A percentile compares a stretch with the other conserved stretches of the same genome.
These are phyloP conservation scores for Drosophila dives DNA, from an alignment of 2,888 invertebrate genomes.

Conservation along the genomic window DNA sequence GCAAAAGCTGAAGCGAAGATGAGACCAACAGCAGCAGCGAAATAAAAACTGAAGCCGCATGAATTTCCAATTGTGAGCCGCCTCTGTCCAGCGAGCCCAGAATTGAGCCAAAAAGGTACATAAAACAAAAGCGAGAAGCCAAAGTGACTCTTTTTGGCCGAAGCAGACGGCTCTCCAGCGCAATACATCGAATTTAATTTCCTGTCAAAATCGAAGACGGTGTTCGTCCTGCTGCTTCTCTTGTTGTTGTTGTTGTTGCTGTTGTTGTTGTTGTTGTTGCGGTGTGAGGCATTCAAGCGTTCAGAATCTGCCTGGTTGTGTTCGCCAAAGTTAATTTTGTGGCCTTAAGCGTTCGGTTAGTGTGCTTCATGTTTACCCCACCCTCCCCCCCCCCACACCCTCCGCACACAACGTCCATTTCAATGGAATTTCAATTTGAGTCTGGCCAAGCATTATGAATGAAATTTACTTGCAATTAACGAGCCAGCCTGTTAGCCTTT, in stretches of 20 bases:
- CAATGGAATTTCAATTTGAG: conserved; percentile 65
- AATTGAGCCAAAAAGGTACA: conserved; percentile 41
- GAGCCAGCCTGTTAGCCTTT: conserved; percentile 5
- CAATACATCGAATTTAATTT: conserved; percentile 82
- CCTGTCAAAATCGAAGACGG: conserved; percentile 80
- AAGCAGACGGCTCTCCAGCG: conserved; percentile 39
- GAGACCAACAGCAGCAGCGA: conserved; percentile 39
- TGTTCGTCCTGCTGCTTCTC: conserved; percentile 15
- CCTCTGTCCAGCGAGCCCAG: conserved; percentile 27
- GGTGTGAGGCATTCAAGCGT: conserved; percentile 71
- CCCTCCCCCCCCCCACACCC: neutral
- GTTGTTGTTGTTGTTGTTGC: conserved; percentile 29
- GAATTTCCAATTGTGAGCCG: conserved; percentile 70
- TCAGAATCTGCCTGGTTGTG: conserved; percentile 56
- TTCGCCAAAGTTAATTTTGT: conserved; percentile 75
- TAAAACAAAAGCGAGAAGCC: conserved; percentile 61
- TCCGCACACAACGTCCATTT: conserved; percentile 43
- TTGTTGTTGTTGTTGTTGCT: conserved; percentile 23
- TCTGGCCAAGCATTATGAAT: conserved; percentile 60
- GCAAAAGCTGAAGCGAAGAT: conserved; percentile 47
- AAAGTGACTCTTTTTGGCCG: conserved; percentile 37
- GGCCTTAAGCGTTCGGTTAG: conserved; percentile 62
- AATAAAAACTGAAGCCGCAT: conserved; percentile 67
- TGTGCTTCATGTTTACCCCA: conserved; percentile 13
- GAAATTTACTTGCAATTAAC: conserved; percentile 71